Percentiles rank a stretch among this genome's conserved stretches.
These are phyloP conservation scores for Hylaea fasciaria DNA, from an alignment of 2,888 invertebrate species.

Conservation along the genomic window DNA sequence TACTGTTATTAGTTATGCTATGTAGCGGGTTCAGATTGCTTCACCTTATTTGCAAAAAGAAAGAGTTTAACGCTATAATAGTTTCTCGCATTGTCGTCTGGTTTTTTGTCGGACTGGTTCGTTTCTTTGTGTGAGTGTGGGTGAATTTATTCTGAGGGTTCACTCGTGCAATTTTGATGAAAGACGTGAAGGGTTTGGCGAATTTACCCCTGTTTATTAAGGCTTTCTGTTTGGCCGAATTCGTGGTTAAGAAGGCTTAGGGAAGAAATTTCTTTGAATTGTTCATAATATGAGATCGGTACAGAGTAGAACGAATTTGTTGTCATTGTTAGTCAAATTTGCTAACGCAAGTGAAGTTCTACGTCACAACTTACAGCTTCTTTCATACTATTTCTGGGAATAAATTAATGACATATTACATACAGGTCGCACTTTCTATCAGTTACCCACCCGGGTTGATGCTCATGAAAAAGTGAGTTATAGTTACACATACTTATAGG, in stretches of 20 bases:
- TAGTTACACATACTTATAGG: too few relatives aligned
- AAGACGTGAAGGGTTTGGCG: slow-evolving; percentile 12
- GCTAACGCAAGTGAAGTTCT: too few relatives aligned
- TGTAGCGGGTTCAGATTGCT: slow-evolving; percentile 32
- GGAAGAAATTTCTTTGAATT: too few relatives aligned
- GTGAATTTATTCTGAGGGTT: slow-evolving; percentile 19
- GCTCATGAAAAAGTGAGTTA: too few relatives aligned
- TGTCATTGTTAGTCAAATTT: too few relatives aligned
- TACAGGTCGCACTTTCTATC: too few relatives aligned
- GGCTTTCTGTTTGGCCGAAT: background rate
- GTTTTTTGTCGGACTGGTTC: slow-evolving; percentile 29
- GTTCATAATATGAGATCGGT: too few relatives aligned
- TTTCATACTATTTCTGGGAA: too few relatives aligned
- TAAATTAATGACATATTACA: too few relatives aligned
- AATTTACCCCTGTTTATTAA: slow-evolving; percentile 3
- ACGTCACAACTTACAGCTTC: too few relatives aligned
- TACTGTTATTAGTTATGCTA: slow-evolving; percentile 54
- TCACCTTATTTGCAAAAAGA: slow-evolving; percentile 41
- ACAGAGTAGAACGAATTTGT: too few relatives aligned
- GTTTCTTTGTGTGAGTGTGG: slow-evolving; percentile 30
- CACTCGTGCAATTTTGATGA: slow-evolving; percentile 29
- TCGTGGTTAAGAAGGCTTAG: background rate
- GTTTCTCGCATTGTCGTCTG: slow-evolving; percentile 34
- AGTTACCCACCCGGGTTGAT: too few relatives aligned
- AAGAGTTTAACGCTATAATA: slow-evolving; percentile 37